Base-by-base conservation (phyloP, 2,113 vertebrate species). In the Psilopogon haemacephalus region DNA sequence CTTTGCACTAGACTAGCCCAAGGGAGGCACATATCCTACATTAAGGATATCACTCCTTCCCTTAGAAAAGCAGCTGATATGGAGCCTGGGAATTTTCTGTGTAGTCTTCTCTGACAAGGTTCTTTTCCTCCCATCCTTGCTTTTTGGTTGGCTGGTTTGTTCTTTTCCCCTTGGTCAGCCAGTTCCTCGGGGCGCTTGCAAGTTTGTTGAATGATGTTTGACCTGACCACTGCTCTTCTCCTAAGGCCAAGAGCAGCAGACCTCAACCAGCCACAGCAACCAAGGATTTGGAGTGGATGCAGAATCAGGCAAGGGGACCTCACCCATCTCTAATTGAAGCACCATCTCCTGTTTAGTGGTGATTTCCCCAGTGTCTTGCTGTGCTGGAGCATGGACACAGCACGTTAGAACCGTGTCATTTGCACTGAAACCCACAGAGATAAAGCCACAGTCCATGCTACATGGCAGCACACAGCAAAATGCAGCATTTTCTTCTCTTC, bases 1-100 rank as follows among this genome's bases (percentile, higher is more conserved):
- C 87, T 94, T 95, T 92, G 89, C 85, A 93, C 84, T 81, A 73
- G 84, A 64, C 56, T 94, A 86, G 84, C 95, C 86, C 94, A 90
- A 75, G 95, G 89, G 96, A 94, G 75, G 78, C 82, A 93, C 82
- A 70, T 84, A 83, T 76, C 86, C 82, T 86, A 67, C 84, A 86
- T 89, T 92, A 94, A 94, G 93, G 81, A 64, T 71, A 91, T 85
- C 46, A 19, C n/a, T 92, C 37, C 86, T 72, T 65, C 81, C 95
- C n/a, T 44, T 73, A 71, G 75, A 48, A 95, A 90, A 91, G 83
- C 48, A 81, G 93, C 79, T 60, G 64, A 76, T 79, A 48, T 9
- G 64, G 75, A 82, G 46, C 82, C 89, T 33, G 89, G 78, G 84
- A 83, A 76, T 95, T 85, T 83, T 69, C 68, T 77, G 23, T 42